These are phyloP conservation scores for Stratiomys singularior DNA, from an alignment of 2,888 invertebrate genomes.

Conservation along the genomic window DNA sequence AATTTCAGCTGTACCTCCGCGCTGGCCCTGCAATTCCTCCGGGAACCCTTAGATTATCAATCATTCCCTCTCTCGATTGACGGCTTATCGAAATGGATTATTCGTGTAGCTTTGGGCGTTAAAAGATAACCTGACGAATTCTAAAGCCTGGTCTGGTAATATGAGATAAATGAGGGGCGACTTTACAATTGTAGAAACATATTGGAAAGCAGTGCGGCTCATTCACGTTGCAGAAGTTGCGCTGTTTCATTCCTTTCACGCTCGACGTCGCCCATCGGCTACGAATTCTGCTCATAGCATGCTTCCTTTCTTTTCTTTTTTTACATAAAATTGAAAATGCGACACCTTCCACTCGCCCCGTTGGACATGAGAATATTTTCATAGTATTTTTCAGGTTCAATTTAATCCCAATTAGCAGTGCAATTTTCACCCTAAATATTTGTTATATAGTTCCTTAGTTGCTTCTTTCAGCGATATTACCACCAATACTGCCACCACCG, in stretches of 20 bases:
- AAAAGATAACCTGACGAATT: neutral
- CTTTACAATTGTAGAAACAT: neutral
- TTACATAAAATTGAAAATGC: neutral
- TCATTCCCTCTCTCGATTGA: too few species aligned
- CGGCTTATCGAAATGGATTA: too few species aligned
- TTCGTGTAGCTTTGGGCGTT: too few species aligned
- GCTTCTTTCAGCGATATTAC: neutral
- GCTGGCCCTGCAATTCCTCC: too few species aligned
- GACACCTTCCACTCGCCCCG: neutral
- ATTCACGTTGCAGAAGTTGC: too few species aligned
- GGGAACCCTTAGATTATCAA: too few species aligned
- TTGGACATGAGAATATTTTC: neutral
- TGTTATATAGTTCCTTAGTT: neutral
- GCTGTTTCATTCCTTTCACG: neutral
- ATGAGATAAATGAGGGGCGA: neutral
- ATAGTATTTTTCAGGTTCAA: neutral
- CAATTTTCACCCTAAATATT: conserved; percentile 1
- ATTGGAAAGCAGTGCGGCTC: too few species aligned
- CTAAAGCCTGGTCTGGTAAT: neutral
- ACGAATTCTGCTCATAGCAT: neutral
- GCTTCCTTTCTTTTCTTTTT: neutral
- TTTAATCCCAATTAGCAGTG: neutral
- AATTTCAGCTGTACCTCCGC: too few species aligned
- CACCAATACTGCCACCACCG: neutral
- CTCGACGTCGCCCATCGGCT: too few species aligned